These are phyloP conservation scores for Plectrocnemia conspersa DNA, from an alignment of 1,140 invertebrate genomes.

Conservation along the genomic window DNA sequence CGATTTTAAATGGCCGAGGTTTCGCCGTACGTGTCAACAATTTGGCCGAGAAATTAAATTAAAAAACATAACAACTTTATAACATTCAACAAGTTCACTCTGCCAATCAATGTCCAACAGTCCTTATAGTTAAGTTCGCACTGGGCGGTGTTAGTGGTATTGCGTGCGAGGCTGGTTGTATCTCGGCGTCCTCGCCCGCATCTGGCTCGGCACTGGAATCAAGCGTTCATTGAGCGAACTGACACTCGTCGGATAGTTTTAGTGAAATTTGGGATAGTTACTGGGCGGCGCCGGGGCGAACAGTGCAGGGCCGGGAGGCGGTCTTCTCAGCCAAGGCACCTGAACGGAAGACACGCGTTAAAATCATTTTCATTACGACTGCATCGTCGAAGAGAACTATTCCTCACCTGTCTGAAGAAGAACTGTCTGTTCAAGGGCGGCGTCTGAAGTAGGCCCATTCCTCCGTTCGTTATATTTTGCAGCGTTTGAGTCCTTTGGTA, in stretches of 20 bases:
- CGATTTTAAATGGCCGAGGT: too few species aligned
- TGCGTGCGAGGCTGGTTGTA: conserved; percentile 6
- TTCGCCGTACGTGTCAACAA: too few species aligned
- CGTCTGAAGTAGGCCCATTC: conserved; percentile 14
- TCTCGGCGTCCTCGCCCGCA: conserved; percentile 12
- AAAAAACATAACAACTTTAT: too few species aligned
- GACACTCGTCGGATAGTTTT: conserved; percentile 2
- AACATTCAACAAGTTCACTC: too few species aligned
- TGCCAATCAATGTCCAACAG: too few species aligned
- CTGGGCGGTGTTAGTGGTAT: conserved; percentile 13
- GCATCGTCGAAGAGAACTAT: not conserved
- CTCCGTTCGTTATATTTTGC: conserved; percentile 11
- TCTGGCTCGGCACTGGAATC: conserved; percentile 13
- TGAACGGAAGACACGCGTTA: conserved; percentile 11
- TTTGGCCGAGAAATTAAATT: too few species aligned
- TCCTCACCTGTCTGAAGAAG: conserved; percentile 24
- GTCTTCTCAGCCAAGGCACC: conserved; percentile 24
- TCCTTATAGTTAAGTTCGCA: too few species aligned
- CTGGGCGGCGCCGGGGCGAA: conserved; percentile 19
- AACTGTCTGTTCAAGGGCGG: conserved; percentile 14
- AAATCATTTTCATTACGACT: not conserved
- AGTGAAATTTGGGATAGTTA: conserved; percentile 2
- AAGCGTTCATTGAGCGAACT: too few species aligned
- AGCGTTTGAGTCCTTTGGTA: conserved; percentile 12
- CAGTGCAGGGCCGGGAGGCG: conserved; percentile 18